Base-by-base conservation (phyloP, 2,797 vertebrate genomes). In the Hephaestus fuliginosus region DNA sequence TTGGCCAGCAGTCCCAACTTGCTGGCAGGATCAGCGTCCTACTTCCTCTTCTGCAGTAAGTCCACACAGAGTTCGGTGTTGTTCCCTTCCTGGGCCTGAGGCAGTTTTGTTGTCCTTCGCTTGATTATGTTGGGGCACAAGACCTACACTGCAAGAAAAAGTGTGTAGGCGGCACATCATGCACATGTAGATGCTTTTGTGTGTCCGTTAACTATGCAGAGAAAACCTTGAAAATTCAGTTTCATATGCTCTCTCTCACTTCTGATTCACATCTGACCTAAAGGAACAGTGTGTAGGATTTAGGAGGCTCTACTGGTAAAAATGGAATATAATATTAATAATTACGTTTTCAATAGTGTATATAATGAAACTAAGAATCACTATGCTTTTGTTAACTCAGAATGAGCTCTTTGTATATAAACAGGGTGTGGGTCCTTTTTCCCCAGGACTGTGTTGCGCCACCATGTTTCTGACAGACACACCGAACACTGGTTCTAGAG, bases 41-140 rank as follows among this genome's bases (percentile, higher is more conserved):
- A 96, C 83, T 91, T 97, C 80, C 88, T 97, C 65, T 66, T 96
- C 83, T 96, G 96, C 85, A 96, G 95, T 96, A 89, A 96, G 96
- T 95, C 57, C 20, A 48, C 17, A 22, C 3, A 18, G 60, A 4
- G 5, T 44, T 6, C 3, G 30, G 4, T 39, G 4, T 18, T 44
- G 6, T 33, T 12, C 43, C 36, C 51, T 39, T 55, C 30, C 48
- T 15, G 4, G 64, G 67, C 44, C 52, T 33, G 0, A 25, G 61
- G 39, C 22, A 41, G n/a, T 53, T 1, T 4, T 1, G 0, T 75
- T 39, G 62, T 20, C n/a, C 7, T 61, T 49, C 70, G 36, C 11
- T 49, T 10, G 1, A 1, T 20, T 33, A 8, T 18, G 3, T 63
- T 7, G 49, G 33, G n/a, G 20, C 52, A 33, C 8, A 58, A 62